Conservation (phyloP, 2,888 invertebrate genomes). For the Dorcus hopei region DNA sequence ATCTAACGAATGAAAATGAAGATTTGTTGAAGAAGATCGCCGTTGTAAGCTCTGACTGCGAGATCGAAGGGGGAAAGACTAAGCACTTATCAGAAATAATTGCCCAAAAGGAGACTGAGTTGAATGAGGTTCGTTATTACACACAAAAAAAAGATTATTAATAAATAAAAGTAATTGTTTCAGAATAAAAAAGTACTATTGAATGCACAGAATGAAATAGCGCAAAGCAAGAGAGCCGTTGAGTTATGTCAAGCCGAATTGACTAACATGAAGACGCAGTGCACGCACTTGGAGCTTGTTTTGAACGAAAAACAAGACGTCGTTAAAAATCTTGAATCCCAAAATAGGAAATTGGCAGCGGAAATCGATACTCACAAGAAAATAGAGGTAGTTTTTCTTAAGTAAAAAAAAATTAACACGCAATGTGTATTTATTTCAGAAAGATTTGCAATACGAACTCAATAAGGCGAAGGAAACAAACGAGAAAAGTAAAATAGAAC, state of each 20-base stretch:
- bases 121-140: conserved; percentile 55
- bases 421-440: conserved; percentile 38
- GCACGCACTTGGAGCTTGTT: conserved; percentile 31
- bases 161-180: conserved; percentile 11
- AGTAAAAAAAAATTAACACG: not conserved
- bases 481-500: conserved; percentile 63
- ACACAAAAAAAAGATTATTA: not conserved
- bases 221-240: conserved; percentile 52
- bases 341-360: conserved; percentile 40
- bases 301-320: conserved; percentile 32
- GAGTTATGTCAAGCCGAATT: conserved; percentile 50
- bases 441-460: conserved; percentile 47
- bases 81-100: conserved; percentile 59
- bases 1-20: conserved; percentile 49
- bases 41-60: conserved; percentile 52
- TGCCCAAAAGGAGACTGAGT: conserved; percentile 57
- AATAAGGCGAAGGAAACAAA: conserved; percentile 51
- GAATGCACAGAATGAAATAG: conserved; percentile 41
- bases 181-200: conserved; percentile 40
- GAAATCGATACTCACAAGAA: conserved; percentile 41
- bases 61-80: conserved; percentile 51
- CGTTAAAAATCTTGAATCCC: conserved; percentile 35
- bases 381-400: conserved; percentile 38
- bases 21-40: conserved; percentile 44
- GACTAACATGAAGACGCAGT: conserved; percentile 36